Evolutionary conservation across 1,140 invertebrate genomes (phyloP).

Genomic region (Oreohelix idahoensis): DNA sequence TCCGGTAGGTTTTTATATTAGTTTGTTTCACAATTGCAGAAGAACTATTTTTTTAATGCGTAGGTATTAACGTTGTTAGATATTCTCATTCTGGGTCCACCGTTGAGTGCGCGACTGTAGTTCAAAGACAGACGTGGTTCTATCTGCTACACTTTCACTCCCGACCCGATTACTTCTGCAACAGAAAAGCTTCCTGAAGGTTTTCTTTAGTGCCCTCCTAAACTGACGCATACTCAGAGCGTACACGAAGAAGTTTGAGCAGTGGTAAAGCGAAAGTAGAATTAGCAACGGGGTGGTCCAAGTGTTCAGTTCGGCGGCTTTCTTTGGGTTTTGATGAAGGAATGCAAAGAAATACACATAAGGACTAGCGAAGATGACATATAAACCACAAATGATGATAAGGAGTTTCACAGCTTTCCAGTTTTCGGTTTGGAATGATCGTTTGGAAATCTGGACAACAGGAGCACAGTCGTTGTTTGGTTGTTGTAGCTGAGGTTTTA

Average conservation of each 20-base stretch:
- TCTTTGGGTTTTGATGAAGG: too few species aligned
- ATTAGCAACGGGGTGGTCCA: not conserved
- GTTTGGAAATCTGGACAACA: not conserved
- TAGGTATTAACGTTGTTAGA: not conserved
- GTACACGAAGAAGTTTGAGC: conserved; percentile 22
- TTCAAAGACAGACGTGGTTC: not conserved
- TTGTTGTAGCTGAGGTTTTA: conserved; percentile 3
- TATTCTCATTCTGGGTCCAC: not conserved
- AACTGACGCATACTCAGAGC: conserved; percentile 8
- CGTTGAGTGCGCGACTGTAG: not conserved
- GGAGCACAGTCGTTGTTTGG: not conserved
- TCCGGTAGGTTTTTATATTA: too few species aligned
- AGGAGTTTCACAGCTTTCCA: conserved; percentile 11
- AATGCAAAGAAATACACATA: not conserved
- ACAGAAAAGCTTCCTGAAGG: not conserved
- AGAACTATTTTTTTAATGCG: too few species aligned
- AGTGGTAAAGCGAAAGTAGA: not conserved
- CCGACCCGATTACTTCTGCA: not conserved
- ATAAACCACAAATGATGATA: conserved; percentile 11
- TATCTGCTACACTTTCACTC: not conserved
- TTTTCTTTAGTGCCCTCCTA: not conserved
- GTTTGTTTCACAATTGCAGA: too few species aligned
- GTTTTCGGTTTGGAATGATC: conserved; percentile 11
- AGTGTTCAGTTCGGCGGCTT: not conserved
- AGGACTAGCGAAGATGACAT: conserved; percentile 11